Percentiles rank a stretch among this genome's conserved stretches.
Conservation (phyloP, 1,140 invertebrate species). For the Dolichoris vasculosae region DNA sequence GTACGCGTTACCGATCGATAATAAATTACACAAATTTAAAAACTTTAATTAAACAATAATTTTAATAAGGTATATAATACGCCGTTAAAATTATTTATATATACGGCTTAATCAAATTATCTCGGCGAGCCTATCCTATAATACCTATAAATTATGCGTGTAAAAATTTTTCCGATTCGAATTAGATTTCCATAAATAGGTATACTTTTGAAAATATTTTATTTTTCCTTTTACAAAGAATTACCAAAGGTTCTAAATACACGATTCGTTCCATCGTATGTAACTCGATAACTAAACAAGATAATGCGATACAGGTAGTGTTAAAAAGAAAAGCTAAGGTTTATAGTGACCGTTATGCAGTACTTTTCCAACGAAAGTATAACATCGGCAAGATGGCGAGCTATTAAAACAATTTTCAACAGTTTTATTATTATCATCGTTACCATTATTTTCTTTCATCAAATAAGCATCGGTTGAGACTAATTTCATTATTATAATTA, state of each 20-base stretch:
- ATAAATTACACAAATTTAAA: background rate
- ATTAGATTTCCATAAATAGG: background rate
- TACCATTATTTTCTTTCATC: background rate
- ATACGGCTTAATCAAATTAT: background rate
- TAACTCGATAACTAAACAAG: constrained; percentile 21
- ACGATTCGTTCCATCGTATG: background rate
- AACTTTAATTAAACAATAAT: too few species aligned
- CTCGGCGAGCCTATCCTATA: background rate
- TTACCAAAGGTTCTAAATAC: background rate
- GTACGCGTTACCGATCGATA: background rate
- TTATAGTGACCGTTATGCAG: constrained; percentile 8
- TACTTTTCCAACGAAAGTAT: background rate
- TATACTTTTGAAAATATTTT: background rate
- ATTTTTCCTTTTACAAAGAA: background rate
- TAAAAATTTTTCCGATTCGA: background rate
- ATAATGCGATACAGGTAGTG: constrained; percentile 15
- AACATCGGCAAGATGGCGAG: background rate
- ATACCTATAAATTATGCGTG: background rate
- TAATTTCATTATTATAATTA: constrained; percentile 2
- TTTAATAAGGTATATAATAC: too few species aligned
- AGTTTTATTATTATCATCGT: constrained; percentile 1
- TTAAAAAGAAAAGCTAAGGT: constrained; percentile 9
- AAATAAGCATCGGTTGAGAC: background rate
- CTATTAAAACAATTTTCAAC: constrained; percentile 20
- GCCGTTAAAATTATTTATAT: too few species aligned